Evolutionary conservation across 2,888 invertebrate genomes (phyloP), one percentile per base, ranked within the genome.

Genomic region (Leptinotarsa tumamoca): DNA sequence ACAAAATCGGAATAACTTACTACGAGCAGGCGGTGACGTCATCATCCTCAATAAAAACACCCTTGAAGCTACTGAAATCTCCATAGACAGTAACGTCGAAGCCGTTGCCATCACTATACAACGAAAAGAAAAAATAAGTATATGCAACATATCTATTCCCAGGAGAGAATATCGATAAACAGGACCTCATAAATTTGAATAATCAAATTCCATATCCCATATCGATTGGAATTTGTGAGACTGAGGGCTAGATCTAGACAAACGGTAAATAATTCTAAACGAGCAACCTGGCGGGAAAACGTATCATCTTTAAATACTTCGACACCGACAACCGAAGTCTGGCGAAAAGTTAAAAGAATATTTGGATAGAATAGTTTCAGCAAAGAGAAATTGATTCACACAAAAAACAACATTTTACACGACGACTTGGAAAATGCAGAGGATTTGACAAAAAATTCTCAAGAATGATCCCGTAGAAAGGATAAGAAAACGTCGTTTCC

Each of bases 291-390:
- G 80, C 51, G 27, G 17, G 33, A 73, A 14, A 79, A 68, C 63
- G 71, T 73, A n/a, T n/a, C 58, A 21, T 54, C 69, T 33, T 56
- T 78, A 27, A 79, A 68, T 18, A 51, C 63, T 23, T 43, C 68
- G 14, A 78, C 77, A 18, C 67, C 77, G 27, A 51, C 68, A 18
- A 52, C 68, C 49, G 58, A 77, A 50, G 73, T 80, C 5, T 80
- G 80, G 80, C 50, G 72, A 5, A 1, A 51, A 15, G 17, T 51
- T 17, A 77, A 79, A 67, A 71, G 67, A 61, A 78, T 80, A 67
- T 68, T 72, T 63, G 77, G 77, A 27, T 17, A 27, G 7, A 27
- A 66, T 3, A 66, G 7, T 33, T 66, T 23, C 23, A 17, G 23
- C 7, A 15, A 66, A 66, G 23, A 10, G 23, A 23, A 27, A 61